These are phyloP conservation scores for Linnaemya vulpina DNA, from an alignment of 2,888 invertebrate genomes.

Conservation along the genomic window DNA sequence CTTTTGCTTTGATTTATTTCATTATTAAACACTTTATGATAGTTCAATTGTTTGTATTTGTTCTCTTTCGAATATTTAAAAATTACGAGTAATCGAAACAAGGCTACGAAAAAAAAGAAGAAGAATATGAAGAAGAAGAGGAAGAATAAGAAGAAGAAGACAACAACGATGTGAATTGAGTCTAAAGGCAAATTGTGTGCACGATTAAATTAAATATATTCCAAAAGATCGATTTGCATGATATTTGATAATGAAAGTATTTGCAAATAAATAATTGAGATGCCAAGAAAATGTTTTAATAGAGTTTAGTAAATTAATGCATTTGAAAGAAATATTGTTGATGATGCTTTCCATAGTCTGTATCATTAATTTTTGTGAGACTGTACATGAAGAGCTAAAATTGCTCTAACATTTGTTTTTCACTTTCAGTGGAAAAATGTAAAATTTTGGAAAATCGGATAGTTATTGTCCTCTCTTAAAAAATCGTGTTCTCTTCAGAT, in stretches of 20 bases:
- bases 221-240: background rate
- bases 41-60: conserved; percentile 16
- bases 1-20: background rate
- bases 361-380: too few relatives aligned
- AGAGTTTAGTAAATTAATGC: background rate
- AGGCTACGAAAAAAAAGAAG: conserved; percentile 57
- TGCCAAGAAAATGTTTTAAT: too few relatives aligned
- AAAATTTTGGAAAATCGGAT: too few relatives aligned
- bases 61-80: conserved; percentile 57
- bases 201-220: conserved; percentile 32
- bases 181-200: conserved; percentile 19
- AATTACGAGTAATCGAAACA: conserved; percentile 53
- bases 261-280: background rate
- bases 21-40: conserved; percentile 34
- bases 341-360: too few relatives aligned
- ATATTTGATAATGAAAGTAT: conserved; percentile 5
- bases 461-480: too few relatives aligned
- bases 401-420: too few relatives aligned
- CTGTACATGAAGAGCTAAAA: too few relatives aligned
- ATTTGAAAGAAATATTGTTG: too few relatives aligned
- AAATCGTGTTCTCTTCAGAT: too few relatives aligned
- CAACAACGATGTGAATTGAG: background rate
- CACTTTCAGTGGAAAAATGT: too few relatives aligned
- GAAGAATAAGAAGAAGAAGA: background rate
- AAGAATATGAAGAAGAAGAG: too few relatives aligned